Percentiles rank a stretch among this genome's conserved stretches.
Conservation (phyloP, 2,113 vertebrate species). For the Euleptes europaea region DNA sequence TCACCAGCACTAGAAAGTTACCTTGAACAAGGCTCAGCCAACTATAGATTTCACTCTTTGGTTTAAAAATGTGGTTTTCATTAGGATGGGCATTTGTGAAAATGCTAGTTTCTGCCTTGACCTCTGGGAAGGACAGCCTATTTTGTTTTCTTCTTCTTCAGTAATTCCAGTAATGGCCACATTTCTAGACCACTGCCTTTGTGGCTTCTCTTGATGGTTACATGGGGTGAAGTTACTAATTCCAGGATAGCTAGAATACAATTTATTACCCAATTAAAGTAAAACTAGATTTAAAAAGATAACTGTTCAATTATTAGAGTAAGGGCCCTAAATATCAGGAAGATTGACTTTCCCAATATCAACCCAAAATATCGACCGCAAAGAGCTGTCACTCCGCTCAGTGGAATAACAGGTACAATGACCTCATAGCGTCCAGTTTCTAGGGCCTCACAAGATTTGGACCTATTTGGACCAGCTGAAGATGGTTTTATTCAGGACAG, state of each 20-base stretch:
- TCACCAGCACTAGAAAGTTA: background rate
- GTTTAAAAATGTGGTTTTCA: background rate
- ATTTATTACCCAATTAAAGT: conserved; percentile 60
- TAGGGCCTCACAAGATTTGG: background rate
- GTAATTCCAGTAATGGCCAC: background rate
- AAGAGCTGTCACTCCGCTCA: background rate
- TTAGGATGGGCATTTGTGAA: background rate
- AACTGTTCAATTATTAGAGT: conserved; percentile 44
- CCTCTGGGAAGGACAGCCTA: background rate
- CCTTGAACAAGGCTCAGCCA: background rate
- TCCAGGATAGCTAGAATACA: conserved; percentile 37
- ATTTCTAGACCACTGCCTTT: background rate
- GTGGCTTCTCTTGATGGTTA: conserved; percentile 22
- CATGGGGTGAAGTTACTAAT: conserved; percentile 29
- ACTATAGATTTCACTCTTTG: conserved; percentile 1
- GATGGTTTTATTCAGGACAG: too few species aligned
- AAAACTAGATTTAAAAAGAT: conserved; percentile 34
- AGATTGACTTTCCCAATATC: background rate
- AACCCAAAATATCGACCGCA: conserved; percentile 18
- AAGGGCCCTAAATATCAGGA: conserved; percentile 22
- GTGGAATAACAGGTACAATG: background rate
- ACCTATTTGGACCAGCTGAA: too few species aligned
- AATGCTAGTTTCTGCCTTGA: background rate
- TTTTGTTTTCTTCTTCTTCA: background rate
- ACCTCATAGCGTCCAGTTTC: background rate